Base-by-base conservation (phyloP, 2,113 vertebrate species). In the Cottus gobio region DNA sequence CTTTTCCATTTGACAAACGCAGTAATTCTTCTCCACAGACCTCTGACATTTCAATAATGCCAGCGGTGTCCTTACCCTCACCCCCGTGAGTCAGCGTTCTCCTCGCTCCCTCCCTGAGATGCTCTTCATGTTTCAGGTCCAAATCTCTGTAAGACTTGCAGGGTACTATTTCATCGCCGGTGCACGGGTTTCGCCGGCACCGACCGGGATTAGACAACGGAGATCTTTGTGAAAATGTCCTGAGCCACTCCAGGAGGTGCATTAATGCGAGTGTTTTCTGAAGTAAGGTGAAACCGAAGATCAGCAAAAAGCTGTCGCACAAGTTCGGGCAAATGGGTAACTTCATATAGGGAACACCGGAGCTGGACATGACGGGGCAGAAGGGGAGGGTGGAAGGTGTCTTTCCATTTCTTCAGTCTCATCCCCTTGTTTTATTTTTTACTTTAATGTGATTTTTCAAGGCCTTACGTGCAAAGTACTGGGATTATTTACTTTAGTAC, bases 261-360 rank as follows among this genome's bases (percentile, higher is more conserved):
- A 87, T 89, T 91, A 80, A 84, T 82, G 73, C n/a, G 18, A 78
- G 75, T 68, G 65, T 44, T 44, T 86, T 86, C 70, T 81, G 48
- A 58, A 80, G 82, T 78, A 77, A 83, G 20, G 22, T 85, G 89
- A 93, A 87, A 91, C 90, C 80, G 44, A 77, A 88, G 73, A 83
- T 74, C 44, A 77, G 46, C 70, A 31, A 16, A 28, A 75, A 85
- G 82, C 61, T 69, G 75, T 66, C 66, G 7, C 71, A 42, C 72
- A 65, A 77, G 77, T 82, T 56, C 78, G 31, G 63, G 60, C 37
- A 22, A 42, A 71, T 28, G 0, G 28, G 64, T 82, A 86, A 78
- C 64, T 37, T 83, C 56, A 84, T 42, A 46, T 42, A 46, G 66
- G 46, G 68, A 78, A 56, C 1, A 56, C 1, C 8, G 5, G 56